These are phyloP conservation scores for Orchesellides sinensis DNA, from an alignment of 2,888 invertebrate genomes.

Conservation along the genomic window DNA sequence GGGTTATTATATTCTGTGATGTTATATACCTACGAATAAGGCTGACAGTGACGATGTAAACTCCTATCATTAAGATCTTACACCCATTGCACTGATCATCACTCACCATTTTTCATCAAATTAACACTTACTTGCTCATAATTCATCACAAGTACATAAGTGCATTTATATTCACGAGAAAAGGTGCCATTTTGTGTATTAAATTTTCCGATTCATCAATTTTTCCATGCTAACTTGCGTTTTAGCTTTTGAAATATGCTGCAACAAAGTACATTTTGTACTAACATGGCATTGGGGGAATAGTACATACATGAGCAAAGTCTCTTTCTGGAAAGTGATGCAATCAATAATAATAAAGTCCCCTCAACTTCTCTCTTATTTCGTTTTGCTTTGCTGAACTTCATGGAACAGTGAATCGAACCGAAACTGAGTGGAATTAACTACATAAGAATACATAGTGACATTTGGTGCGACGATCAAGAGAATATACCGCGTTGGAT, in stretches of 20 bases:
- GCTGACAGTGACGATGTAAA: conserved; percentile 30
- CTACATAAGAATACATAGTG: background rate
- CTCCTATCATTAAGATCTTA: conserved; percentile 20
- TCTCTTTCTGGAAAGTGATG: background rate
- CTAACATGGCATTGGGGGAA: background rate
- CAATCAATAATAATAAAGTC: conserved; percentile 31
- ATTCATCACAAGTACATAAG: conserved; percentile 40
- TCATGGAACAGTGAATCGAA: conserved; percentile 23
- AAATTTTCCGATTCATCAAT: conserved; percentile 67
- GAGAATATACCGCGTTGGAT: too few species aligned
- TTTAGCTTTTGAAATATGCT: background rate
- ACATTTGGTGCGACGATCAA: background rate
- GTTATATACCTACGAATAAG: too few species aligned
- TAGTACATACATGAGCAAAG: background rate
- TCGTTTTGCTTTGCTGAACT: conserved; percentile 35
- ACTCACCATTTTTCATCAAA: conserved; percentile 40
- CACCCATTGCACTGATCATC: conserved; percentile 22
- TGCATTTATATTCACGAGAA: too few species aligned
- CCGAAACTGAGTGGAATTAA: background rate
- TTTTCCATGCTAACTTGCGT: conserved; percentile 13
- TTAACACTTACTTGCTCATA: conserved; percentile 53
- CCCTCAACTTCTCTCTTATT: conserved; percentile 17
- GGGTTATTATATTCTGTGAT: too few species aligned
- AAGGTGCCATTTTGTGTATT: conserved; percentile 26
- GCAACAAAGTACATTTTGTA: background rate